Evolutionary conservation across 2,888 invertebrate genomes (phyloP), one percentile per base, ranked within the genome.

Genomic region (Esperia sulphurella): DNA sequence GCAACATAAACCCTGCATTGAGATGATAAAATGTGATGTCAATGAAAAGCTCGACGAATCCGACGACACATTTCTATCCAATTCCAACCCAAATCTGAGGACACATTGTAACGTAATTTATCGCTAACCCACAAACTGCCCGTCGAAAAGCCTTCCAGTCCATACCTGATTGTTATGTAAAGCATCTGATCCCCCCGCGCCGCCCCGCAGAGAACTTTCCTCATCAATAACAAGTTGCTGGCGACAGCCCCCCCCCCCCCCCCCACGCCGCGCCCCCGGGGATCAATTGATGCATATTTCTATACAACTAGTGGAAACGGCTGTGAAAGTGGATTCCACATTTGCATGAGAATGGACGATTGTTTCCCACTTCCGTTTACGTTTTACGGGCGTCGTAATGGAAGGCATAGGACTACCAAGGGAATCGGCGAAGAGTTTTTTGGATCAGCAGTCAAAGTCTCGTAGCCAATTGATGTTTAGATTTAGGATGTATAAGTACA

Each of bases 181-280:
- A 51, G 45, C 45, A 41, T 39, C 48, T 40, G 49, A 44, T 43
- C 38, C 41, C 38, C 43, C 45, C 38, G 45, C 21, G n/a, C n/a
- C n/a, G n/a, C 21, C 21, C 10, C 31, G 31, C 35, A 30, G 46
- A 39, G 50, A 31, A 33, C 50, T 68, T 68, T 60, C 46, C 57
- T 60, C 67, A 67, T 69, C 63, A 65, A 69, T 69, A 64, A 66
- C 60, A 59, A 59, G 56, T 61, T 61, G 53, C 56, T 59, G 53
- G 54, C n/a, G 53, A 44, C 50, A 43, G 48, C 44, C 37, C 46
- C 39, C 45, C 39, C 31, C n/a, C 14, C 6, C 40, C 41, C 49
- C 42, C 39, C 35, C 46, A 38, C 43, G 41, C 43, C 46, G 41
- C 38, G 10, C 40, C 40, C 40, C n/a, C 14, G 40, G 40, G 21